Evolutionary conservation across 1,140 invertebrate species (phyloP), one percentile per base, ranked within the genome.

Genomic region (Drosophila guanche): DNA sequence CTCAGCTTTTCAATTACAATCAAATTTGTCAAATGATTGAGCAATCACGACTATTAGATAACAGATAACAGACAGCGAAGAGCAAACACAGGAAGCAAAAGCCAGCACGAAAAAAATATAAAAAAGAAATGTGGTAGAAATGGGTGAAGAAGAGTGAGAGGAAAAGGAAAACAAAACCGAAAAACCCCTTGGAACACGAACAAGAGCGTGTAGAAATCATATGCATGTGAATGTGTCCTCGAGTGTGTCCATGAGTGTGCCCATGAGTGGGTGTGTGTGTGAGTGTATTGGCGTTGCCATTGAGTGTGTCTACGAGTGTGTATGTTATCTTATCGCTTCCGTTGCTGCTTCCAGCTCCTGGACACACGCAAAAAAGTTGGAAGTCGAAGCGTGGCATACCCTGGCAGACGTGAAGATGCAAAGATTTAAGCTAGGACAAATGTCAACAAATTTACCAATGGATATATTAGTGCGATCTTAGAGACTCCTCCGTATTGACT

Each of bases 21-120:
- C 76, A 80, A 69, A 80, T 85, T 73, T 85, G 81, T 63, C 80
- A 67, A 79, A 72, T 85, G 79, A 83, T 83, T 84, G 80, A 79
- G 80, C 79, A 84, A 84, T 84, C 80, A 68, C 50, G 72, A 61
- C 80, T 80, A 84, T 84, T 80, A 76, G 80, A 84, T 84, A 86
- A 68, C 80, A 86, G 81, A 86, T 86, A 84, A 72, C 80, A 86
- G 66, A 68, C 81, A 80, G 63, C 59, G 54, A 58, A 57, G 60
- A 55, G 57, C 68, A 71, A 47, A 70, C 65, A 70, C 47, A 55
- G 43, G 45, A 55, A 45, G 33, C 45, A 41, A 3, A 37, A 37
- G 33, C 33, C 33, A 37, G 12, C 12, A 2, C 48, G 54, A 50
- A 20, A 2, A 5, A 33, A 27, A 47, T 10, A 58, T 51, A 52